Conservation (phyloP, 1,140 invertebrate genomes). For the Drosophila yakuba region DNA sequence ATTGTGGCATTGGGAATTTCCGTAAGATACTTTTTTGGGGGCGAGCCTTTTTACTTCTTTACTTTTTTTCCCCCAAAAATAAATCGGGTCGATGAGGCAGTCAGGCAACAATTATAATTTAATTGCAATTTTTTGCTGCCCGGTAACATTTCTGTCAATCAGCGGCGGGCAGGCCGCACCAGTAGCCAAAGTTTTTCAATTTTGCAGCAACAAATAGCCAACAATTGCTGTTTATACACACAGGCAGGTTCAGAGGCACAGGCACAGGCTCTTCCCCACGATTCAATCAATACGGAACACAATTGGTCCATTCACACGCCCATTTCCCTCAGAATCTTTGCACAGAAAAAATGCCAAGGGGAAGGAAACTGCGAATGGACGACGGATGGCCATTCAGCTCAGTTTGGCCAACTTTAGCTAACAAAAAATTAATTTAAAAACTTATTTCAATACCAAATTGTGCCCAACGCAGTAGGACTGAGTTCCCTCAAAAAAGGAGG, state of each 20-base stretch:
- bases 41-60: not conserved
- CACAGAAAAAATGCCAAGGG: not conserved
- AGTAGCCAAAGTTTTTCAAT: slow-evolving; percentile 73
- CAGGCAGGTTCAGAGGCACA: not conserved
- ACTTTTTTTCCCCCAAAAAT: not conserved
- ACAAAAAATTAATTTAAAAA: slow-evolving; percentile 84
- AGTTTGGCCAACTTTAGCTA: slow-evolving; percentile 68
- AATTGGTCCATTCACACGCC: slow-evolving; percentile 81
- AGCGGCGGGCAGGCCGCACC: slow-evolving; percentile 45
- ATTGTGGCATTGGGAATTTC: slow-evolving; percentile 50
- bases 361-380: slow-evolving; percentile 4
- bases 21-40: slow-evolving; percentile 15
- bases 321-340: slow-evolving; percentile 46
- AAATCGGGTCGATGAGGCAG: slow-evolving; percentile 9
- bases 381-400: slow-evolving; percentile 27
- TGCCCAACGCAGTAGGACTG: slow-evolving; percentile 19
- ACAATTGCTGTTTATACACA: slow-evolving; percentile 72
- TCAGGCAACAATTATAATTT: slow-evolving; percentile 68
- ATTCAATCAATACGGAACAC: slow-evolving; percentile 79
- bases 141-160: slow-evolving; percentile 42
- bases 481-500: not conserved
- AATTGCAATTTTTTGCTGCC: slow-evolving; percentile 57
- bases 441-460: slow-evolving; percentile 80
- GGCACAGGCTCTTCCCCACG: slow-evolving; percentile 33
- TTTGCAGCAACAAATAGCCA: slow-evolving; percentile 79